These are phyloP conservation scores for Ariopsis seemanni DNA, from an alignment of 2,113 vertebrate species.

Conservation along the genomic window DNA sequence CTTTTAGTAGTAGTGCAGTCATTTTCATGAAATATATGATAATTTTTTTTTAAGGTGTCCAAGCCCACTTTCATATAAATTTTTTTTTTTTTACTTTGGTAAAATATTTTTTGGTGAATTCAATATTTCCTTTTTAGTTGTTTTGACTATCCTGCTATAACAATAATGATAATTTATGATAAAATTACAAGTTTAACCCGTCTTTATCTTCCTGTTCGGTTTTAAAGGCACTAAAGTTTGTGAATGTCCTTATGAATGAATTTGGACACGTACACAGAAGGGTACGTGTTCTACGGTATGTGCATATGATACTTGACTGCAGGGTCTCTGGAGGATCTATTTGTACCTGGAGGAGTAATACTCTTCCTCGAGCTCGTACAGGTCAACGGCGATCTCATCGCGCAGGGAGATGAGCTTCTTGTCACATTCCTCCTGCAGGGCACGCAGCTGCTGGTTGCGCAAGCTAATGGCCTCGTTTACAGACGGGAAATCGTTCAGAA, in stretches of 20 bases:
- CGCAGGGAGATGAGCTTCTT: slow-evolving; percentile 89
- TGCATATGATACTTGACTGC: neutral
- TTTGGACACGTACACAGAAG: neutral
- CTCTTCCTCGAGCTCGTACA: slow-evolving; percentile 99
- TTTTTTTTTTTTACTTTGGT: neutral
- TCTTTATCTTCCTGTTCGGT: neutral
- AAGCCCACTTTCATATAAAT: neutral
- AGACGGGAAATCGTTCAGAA: slow-evolving; percentile 95
- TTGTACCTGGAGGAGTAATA: slow-evolving; percentile 99
- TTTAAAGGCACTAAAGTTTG: slow-evolving; percentile 28
- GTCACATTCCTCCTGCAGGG: slow-evolving; percentile 93
- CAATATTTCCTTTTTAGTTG: neutral
- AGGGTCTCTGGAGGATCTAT: slow-evolving; percentile 72
- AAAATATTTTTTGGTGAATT: neutral
- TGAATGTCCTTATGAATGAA: neutral
- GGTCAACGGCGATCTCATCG: slow-evolving; percentile 96
- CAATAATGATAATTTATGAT: neutral
- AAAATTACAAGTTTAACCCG: neutral
- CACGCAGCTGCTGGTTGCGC: slow-evolving; percentile 89
- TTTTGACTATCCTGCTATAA: neutral
- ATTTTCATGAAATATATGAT: neutral
- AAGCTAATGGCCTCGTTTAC: slow-evolving; percentile 96
- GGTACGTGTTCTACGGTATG: neutral
- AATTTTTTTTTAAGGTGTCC: neutral
- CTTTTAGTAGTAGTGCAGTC: neutral